These are phyloP conservation scores for Helicoverpa armigera DNA, from an alignment of 1,140 invertebrate genomes.

Conservation along the genomic window DNA sequence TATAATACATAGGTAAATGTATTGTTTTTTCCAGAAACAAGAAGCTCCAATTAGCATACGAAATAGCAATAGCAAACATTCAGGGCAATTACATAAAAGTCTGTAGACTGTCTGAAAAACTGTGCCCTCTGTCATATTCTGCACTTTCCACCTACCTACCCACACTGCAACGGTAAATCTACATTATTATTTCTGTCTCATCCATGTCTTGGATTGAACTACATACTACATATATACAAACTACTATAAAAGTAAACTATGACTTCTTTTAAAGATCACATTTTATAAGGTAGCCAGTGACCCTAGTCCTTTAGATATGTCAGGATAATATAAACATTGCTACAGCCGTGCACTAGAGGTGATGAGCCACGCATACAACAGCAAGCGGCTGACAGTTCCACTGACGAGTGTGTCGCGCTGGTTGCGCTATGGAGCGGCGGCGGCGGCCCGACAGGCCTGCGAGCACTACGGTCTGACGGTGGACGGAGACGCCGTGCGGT, in stretches of 20 bases:
- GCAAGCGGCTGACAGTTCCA: conserved; percentile 85
- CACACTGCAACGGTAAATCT: conserved; percentile 63
- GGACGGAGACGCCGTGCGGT: conserved; percentile 60
- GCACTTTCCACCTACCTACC: conserved; percentile 69
- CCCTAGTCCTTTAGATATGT: too few species aligned
- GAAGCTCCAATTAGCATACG: conserved; percentile 65
- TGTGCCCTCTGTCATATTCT: conserved; percentile 83
- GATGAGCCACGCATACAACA: conserved; percentile 87
- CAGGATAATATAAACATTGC: neutral
- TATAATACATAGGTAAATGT: too few species aligned
- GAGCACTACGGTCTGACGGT: conserved; percentile 69
- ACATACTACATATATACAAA: too few species aligned
- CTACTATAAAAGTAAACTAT: too few species aligned
- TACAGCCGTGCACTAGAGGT: conserved; percentile 83
- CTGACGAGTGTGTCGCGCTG: conserved; percentile 64
- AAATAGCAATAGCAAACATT: conserved; percentile 85
- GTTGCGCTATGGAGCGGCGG: conserved; percentile 66
- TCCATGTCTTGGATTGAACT: neutral
- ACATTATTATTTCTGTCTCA: neutral
- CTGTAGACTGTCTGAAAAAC: conserved; percentile 75
- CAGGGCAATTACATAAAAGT: conserved; percentile 86
- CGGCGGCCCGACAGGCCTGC: conserved; percentile 62
- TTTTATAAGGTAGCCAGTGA: too few species aligned
- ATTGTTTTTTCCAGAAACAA: conserved; percentile 65
- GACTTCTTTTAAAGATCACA: too few species aligned